A percentile compares a stretch with the other conserved stretches of the same genome.
phyloP scores from a whole-genome alignment of 2,888 invertebrate species.

The Drosophila neonasuta region DNA sequence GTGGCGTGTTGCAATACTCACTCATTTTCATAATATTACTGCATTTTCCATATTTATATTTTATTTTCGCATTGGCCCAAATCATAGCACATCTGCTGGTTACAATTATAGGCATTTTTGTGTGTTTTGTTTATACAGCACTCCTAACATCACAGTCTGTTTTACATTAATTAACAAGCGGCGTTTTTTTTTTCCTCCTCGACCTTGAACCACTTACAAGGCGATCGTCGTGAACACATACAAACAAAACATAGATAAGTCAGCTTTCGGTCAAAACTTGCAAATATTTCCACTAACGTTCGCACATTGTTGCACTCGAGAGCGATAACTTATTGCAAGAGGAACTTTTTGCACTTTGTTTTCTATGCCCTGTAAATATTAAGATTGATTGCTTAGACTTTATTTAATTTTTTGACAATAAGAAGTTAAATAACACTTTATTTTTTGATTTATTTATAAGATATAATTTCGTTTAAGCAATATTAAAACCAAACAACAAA shows the following conservation, averaged over 20 bases:
- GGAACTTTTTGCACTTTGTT: too few relatives aligned
- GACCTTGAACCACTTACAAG: slow-evolving; percentile 22
- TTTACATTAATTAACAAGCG: slow-evolving; percentile 24
- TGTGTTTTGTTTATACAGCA: slow-evolving; percentile 4
- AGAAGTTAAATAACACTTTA: too few relatives aligned
- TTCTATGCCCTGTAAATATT: too few relatives aligned
- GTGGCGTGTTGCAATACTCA: not conserved
- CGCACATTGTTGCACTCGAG: slow-evolving; percentile 24
- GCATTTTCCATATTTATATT: not conserved
- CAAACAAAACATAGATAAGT: not conserved
- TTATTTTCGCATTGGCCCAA: not conserved
- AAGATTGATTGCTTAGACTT: too few relatives aligned
- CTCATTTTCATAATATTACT: not conserved
- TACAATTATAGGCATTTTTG: slow-evolving; percentile 7
- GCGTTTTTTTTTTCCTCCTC: slow-evolving; percentile 1
- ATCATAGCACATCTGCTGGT: not conserved
- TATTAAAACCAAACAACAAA: too few relatives aligned
- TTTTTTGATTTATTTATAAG: too few relatives aligned
- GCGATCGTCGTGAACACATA: not conserved
- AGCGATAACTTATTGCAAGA: slow-evolving; percentile 7
- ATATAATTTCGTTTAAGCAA: too few relatives aligned
- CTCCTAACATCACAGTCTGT: slow-evolving; percentile 3
- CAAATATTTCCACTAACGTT: slow-evolving; percentile 21
- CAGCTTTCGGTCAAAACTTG: not conserved
- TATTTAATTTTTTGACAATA: too few relatives aligned